Base-by-base conservation (phyloP, 2,113 vertebrate species). In the Erythrocebus patas region DNA sequence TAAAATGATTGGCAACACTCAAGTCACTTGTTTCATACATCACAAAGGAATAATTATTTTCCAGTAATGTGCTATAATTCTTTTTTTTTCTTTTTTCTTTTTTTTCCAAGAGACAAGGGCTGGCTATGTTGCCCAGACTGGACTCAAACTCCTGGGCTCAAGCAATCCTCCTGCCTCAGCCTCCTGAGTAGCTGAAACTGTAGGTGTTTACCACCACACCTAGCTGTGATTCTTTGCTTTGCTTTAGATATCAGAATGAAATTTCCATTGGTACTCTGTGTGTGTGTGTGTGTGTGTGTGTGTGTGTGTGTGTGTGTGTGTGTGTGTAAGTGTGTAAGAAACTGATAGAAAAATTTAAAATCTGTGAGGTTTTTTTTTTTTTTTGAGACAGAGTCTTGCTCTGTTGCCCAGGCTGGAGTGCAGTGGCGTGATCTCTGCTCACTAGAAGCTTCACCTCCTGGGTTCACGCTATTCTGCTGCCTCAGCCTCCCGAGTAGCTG, bases 191-290 rank as follows among this genome's bases (percentile, higher is more conserved):
- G 64, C 64, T 68, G 66, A 68, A 64, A 64, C 25, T 30, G 30
- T 64, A 64, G 66, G 32, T 35, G 30, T 68, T 32, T 32, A 17
- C 66, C 64, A 68, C 64, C 66, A 35, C 66, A 68, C 66, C n/a
- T 38, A 23, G 72, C 20, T 23, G 10, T 22, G 72, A 70, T 73
- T 38, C 25, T 50, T 76, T 85, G 87, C 45, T 83, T 91, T 92
- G 40, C 75, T 84, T 95, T 84, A 93, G 55, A 78, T 96, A 81
- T 89, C 50, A 48, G 35, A 32, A 32, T 93, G 3, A 95, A 85
- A 85, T 95, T 85, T 85, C 35, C 38, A 68, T 68, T 64, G 20
- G 4, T 76, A 32, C 3, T 0, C 0, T 23, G 38, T 43, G 4
- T 6, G 22, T 59, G 73, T 40, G 40, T 75, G 48, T 48, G 14